A percentile compares a stretch with the other conserved stretches of the same genome.
phyloP scores from a whole-genome alignment of 1,140 invertebrate species.

The Cylas formicarius region DNA sequence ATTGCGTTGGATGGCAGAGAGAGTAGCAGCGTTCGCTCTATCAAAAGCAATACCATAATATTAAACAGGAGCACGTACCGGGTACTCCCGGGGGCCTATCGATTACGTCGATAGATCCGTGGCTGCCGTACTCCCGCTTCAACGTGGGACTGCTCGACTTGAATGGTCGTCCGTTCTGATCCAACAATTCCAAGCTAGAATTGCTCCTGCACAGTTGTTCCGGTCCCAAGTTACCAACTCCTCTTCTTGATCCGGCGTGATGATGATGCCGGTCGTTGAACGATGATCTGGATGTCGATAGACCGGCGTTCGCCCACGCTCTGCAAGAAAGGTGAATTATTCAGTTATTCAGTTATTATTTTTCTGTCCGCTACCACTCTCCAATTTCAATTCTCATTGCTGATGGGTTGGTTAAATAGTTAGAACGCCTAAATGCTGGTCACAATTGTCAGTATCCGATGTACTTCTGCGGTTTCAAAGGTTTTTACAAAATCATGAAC shows the following conservation, averaged over 20 bases:
- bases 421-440: too few relatives aligned
- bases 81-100: constrained; percentile 31
- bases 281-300: constrained; percentile 32
- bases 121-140: constrained; percentile 53
- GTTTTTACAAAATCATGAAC: too few relatives aligned
- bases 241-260: constrained; percentile 15
- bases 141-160: constrained; percentile 41
- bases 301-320: constrained; percentile 41
- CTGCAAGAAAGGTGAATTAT: constrained; percentile 8
- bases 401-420: too few relatives aligned
- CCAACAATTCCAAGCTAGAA: constrained; percentile 51
- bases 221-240: constrained; percentile 6
- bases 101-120: constrained; percentile 53
- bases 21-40: too few relatives aligned
- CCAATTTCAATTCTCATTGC: too few relatives aligned
- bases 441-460: too few relatives aligned
- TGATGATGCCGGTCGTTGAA: constrained; percentile 39
- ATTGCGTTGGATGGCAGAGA: too few relatives aligned
- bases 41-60: too few relatives aligned
- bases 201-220: constrained; percentile 48
- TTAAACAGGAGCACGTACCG: too few relatives aligned
- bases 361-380: too few relatives aligned
- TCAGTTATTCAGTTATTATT: too few relatives aligned
- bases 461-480: too few relatives aligned
- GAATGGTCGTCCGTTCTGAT: constrained; percentile 33